Evolutionary conservation across 2,888 invertebrate genomes (phyloP).

Genomic region (Rhaphigaster nebulosa): DNA sequence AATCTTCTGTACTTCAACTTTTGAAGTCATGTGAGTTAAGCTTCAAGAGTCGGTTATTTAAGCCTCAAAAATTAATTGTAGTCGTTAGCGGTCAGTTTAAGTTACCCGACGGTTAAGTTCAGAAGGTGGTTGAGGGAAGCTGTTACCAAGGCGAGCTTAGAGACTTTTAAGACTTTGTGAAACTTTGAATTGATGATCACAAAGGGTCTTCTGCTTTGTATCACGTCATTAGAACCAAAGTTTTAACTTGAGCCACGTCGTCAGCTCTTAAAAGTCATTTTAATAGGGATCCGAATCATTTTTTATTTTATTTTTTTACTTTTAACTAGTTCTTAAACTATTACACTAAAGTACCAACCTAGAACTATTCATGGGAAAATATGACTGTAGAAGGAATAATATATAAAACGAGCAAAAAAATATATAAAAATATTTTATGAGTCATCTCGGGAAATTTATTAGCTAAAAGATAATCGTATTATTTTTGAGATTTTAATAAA

Average conservation of each 20-base stretch:
- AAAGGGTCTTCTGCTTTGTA: constrained; percentile 34
- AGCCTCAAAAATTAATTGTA: constrained; percentile 47
- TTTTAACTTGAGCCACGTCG: constrained; percentile 32
- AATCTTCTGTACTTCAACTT: not conserved
- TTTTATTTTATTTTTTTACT: not conserved
- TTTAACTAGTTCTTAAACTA: constrained; percentile 16
- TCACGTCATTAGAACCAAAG: constrained; percentile 49
- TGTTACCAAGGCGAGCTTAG: constrained; percentile 33
- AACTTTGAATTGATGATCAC: constrained; percentile 55
- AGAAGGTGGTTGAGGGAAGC: not conserved
- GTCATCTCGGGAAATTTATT: not conserved
- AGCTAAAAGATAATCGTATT: not conserved
- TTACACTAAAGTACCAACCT: not conserved
- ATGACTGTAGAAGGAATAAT: not conserved
- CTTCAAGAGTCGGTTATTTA: not conserved
- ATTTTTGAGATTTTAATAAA: not conserved
- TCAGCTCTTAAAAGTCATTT: constrained; percentile 10
- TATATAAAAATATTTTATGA: not conserved
- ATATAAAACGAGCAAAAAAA: not conserved
- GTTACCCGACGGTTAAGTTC: not conserved
- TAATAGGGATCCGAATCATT: not conserved
- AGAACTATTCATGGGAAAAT: not conserved
- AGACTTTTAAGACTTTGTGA: constrained; percentile 47
- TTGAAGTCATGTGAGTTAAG: constrained; percentile 8
- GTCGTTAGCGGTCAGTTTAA: constrained; percentile 55